Percentiles rank a stretch among this genome's conserved stretches.
phyloP scores from a whole-genome alignment of 2,113 vertebrate species.

The Hippocampus barbouri region DNA sequence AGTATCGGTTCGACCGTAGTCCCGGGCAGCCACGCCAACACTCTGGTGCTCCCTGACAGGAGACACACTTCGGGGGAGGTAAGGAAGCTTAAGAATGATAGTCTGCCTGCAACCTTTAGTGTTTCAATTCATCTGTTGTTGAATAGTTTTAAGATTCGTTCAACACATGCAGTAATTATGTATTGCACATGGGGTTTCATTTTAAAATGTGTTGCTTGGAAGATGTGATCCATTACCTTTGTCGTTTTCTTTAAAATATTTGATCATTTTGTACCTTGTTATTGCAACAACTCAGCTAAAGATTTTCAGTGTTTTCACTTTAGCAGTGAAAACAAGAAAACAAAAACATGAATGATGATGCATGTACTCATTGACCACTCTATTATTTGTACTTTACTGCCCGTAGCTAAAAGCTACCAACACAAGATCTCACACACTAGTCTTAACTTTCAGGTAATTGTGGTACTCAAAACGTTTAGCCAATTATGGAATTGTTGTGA shows the following conservation, averaged over 20 bases:
- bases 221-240: not conserved
- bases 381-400: not conserved
- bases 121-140: not conserved
- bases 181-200: not conserved
- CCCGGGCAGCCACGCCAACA: no score
- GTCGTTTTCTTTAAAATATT: not conserved
- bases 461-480: not conserved
- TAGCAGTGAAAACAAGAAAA: not conserved
- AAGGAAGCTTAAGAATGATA: not conserved
- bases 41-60: no score
- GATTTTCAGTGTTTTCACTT: no score
- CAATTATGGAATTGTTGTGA: not conserved
- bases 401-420: not conserved
- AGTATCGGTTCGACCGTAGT: not conserved
- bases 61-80: not conserved
- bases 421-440: not conserved
- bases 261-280: not conserved
- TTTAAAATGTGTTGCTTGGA: not conserved
- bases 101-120: no score
- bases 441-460: not conserved
- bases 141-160: not conserved
- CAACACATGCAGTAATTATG: not conserved
- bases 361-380: not conserved
- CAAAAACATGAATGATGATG: not conserved
- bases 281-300: no score